phyloP scores from a whole-genome alignment of 2,888 invertebrate species.

The Ichneumoninae sp. region DNA sequence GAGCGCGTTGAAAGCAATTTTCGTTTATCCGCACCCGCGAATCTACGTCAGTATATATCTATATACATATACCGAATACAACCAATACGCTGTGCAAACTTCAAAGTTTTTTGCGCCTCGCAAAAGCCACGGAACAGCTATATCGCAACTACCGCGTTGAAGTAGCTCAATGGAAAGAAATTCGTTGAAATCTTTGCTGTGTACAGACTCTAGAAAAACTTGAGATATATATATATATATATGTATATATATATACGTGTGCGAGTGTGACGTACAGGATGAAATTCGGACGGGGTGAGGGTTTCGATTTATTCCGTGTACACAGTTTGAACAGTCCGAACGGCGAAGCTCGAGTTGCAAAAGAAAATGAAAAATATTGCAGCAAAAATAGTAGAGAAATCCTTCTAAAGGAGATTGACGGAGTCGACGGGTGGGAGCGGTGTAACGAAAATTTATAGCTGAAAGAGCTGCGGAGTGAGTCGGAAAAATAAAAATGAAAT shows the following conservation, averaged over 20 bases:
- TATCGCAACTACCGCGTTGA: slow-evolving; percentile 34
- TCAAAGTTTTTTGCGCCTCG: slow-evolving; percentile 52
- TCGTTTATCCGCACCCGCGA: slow-evolving; percentile 39
- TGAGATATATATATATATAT: slow-evolving; percentile 15
- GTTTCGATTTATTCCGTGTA: slow-evolving; percentile 58
- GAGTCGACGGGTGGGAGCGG: slow-evolving; percentile 8
- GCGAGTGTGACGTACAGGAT: slow-evolving; percentile 42
- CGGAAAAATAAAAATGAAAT: slow-evolving; percentile 42
- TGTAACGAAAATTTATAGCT: slow-evolving; percentile 34
- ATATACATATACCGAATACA: slow-evolving; percentile 11
- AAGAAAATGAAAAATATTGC: slow-evolving; percentile 38
- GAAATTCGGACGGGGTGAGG: slow-evolving; percentile 25
- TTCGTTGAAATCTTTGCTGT: slow-evolving; percentile 51
- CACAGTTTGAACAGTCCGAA: slow-evolving; percentile 15
- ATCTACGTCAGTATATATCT: slow-evolving; percentile 15
- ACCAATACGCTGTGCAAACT: slow-evolving; percentile 40
- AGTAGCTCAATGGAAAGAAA: slow-evolving; percentile 33
- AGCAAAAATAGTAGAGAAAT: slow-evolving; percentile 14
- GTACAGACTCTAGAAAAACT: slow-evolving; percentile 43
- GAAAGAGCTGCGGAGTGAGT: neutral
- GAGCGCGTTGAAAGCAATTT: slow-evolving; percentile 51
- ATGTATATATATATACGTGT: neutral
- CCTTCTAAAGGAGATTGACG: slow-evolving; percentile 29
- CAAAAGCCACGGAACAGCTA: slow-evolving; percentile 45
- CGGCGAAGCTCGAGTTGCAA: slow-evolving; percentile 22